Base-by-base conservation (phyloP, 2,888 invertebrate species). In the Acanthopleura granulata region DNA sequence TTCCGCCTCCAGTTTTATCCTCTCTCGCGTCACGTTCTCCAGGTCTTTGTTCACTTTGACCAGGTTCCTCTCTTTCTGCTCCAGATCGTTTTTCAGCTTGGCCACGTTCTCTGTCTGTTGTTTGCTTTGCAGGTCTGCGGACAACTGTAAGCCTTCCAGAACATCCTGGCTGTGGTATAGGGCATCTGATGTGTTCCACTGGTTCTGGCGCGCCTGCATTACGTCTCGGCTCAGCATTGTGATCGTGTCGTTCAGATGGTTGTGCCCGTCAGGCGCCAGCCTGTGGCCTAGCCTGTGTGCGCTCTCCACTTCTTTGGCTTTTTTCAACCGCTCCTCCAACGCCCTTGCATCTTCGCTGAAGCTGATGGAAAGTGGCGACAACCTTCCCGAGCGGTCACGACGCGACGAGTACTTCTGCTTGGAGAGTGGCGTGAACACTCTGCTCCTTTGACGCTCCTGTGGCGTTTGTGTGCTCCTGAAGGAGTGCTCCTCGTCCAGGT, bases 401-500 rank as follows among this genome's bases (percentile, higher is more conserved):
- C 27, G 69, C 16, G 27, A 27, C 16, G 16, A 1, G 18, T 69
- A 30, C 18, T 69, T 69, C 25, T 69, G 69, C 16, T 29, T 69
- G 9, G 27, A 30, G 27, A 69, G 27, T 29, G 27, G 27, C 4
- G 69, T 30, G 18, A 25, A 29, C 18, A 29, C 27, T 16, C 69
- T 18, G n/a, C n/a, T 22, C 62, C 73, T 27, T 18, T 22, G 14
- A 14, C 61, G 22, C 25, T 29, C 62, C 51, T 15, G 29, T 18
- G 25, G 29, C 25, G 62, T 25, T 22, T n/a, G 11, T 80, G 0
- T 80, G 76, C 72, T 80, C 72, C 80, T 78, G 74, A 82, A 84
- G 1, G 83, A 76, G 75, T 88, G 88, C 15, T 85, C 84, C 14
- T 75, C 72, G 16, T 85, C 83, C 27, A 87, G 76, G 78, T 88